A percentile compares a stretch with the other conserved stretches of the same genome.
Conservation (phyloP, 2,113 vertebrate species). For the Chiloscyllium plagiosum region DNA sequence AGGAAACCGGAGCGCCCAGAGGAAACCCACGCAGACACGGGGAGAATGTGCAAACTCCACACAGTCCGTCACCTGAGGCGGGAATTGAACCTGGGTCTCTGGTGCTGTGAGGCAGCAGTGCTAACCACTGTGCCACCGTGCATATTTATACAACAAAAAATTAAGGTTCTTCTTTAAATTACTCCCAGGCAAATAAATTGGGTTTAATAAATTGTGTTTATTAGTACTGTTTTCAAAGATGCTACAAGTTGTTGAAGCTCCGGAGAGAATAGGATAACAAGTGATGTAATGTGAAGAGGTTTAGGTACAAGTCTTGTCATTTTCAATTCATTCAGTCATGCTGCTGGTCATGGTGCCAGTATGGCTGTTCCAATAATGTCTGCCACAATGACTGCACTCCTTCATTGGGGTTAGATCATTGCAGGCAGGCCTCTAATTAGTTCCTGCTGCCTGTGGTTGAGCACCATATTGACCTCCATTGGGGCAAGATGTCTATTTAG, state of each 20-base stretch:
- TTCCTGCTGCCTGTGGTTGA: not conserved
- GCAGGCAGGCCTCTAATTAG: not conserved
- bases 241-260: not conserved
- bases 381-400: not conserved
- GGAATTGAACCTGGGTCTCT: too few relatives aligned
- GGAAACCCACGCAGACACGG: too few relatives aligned
- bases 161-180: not conserved
- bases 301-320: not conserved
- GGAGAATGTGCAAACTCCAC: too few relatives aligned
- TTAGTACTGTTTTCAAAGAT: not conserved
- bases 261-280: not conserved
- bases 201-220: not conserved
- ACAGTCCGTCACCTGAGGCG: too few relatives aligned
- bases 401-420: not conserved
- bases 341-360: not conserved
- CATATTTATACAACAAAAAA: too few relatives aligned
- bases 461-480: not conserved
- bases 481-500: not conserved
- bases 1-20: too few relatives aligned
- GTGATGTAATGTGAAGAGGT: not conserved
- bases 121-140: too few relatives aligned
- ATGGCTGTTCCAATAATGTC: not conserved
- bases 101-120: too few relatives aligned
- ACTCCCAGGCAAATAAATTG: not conserved
- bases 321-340: not conserved